Base-by-base conservation (phyloP, 1,140 invertebrate species). In the Zaprionus lachaisei region DNA sequence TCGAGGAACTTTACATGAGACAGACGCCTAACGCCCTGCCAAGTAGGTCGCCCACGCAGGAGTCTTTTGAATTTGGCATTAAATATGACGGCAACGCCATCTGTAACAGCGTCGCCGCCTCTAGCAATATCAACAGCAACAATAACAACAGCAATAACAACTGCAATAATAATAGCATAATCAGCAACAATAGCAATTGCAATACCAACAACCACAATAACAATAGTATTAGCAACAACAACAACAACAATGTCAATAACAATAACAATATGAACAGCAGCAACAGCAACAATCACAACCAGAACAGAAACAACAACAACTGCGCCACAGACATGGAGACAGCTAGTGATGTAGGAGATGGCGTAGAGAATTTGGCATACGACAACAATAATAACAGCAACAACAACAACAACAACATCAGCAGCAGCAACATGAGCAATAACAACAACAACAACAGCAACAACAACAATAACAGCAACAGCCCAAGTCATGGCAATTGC, bases 1-100 rank as follows among this genome's bases (percentile, higher is more conserved):
- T 89, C 24, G 74, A 81, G 83, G 76, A 89, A 65, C 78, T 89
- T 31, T 89, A 75, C 63, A 78, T 84, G 60, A 55, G 81, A 24
- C 76, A 82, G 62, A 63, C 57, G 68, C 44, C 74, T 61, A 80
- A 41, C 57, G 63, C 57, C 22, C 56, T 70, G 79, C 76, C 82
- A 77, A 77, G 51, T 71, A 72, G 66, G 74, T 55, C 81, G 65
- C 73, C 72, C 75, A 65, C 74, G 81, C 81, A 79, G 56, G 79
- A 89, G 66, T 66, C 81, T 26, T 89, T 79, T 26, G 78, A 84
- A 47, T 84, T 80, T 83, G 63, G 80, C 72, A 72, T 81, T 57
- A 75, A 75, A 64, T 69, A 71, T 75, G 76, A 66, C 37, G 63
- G 71, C 44, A 66, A 24, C 15, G 71, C n/a, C 34, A 57, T 6